Evolutionary conservation across 2,888 invertebrate species (phyloP).

Genomic region (Phyto melanocephala): DNA sequence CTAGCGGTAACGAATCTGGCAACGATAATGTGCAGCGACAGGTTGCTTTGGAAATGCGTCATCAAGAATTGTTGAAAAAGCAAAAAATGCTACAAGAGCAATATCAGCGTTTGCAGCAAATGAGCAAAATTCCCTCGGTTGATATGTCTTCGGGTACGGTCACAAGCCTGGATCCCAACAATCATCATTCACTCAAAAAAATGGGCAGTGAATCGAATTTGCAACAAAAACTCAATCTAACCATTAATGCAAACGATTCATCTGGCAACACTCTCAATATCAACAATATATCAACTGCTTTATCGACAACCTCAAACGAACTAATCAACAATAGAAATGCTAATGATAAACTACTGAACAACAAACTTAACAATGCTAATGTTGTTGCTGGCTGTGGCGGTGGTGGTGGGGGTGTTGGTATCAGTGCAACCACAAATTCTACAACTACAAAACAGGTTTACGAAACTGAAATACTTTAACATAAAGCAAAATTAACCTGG

Average conservation of each 20-base stretch:
- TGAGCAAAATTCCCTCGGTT: slow-evolving; percentile 88
- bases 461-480: slow-evolving; percentile 96
- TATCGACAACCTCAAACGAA: slow-evolving; percentile 38
- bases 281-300: slow-evolving; percentile 24
- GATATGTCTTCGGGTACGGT: slow-evolving; percentile 82
- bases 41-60: slow-evolving; percentile 89
- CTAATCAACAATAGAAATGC: slow-evolving; percentile 40
- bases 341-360: slow-evolving; percentile 46
- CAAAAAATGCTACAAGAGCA: slow-evolving; percentile 94
- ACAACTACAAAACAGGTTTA: slow-evolving; percentile 90
- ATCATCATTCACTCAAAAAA: slow-evolving; percentile 83
- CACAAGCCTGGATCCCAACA: slow-evolving; percentile 46
- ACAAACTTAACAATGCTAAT: slow-evolving; percentile 32
- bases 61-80: slow-evolving; percentile 92
- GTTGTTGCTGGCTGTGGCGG: slow-evolving; percentile 68
- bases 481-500: slow-evolving; percentile 74
- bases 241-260: slow-evolving; percentile 36
- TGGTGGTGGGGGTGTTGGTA: slow-evolving; percentile 49
- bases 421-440: slow-evolving; percentile 59
- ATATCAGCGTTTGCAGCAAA: slow-evolving; percentile 91
- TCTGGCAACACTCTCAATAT: slow-evolving; percentile 19
- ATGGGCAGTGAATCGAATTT: slow-evolving; percentile 93
- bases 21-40: slow-evolving; percentile 87
- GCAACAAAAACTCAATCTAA: slow-evolving; percentile 82
- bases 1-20: slow-evolving; percentile 87